Evolutionary conservation across 2,797 vertebrate species (phyloP).

Genomic region (Eurystomus glaucurus): DNA sequence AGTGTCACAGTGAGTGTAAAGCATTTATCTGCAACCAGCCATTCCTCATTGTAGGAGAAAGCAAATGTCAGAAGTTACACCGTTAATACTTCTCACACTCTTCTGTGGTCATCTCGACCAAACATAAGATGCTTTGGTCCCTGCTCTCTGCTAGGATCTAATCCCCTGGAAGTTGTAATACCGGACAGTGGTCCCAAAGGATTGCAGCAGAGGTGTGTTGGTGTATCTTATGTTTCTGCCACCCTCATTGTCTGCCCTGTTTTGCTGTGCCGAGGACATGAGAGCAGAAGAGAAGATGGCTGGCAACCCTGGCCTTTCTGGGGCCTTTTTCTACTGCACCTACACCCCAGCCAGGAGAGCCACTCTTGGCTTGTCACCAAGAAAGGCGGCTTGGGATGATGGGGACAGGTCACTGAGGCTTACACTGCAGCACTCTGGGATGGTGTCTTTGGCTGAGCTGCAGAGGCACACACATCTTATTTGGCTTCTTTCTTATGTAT

Average conservation of each 20-base stretch:
- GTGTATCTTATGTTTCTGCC: neutral
- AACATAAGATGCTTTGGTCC: neutral
- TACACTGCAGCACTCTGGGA: neutral
- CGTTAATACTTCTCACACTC: neutral
- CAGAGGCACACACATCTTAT: neutral
- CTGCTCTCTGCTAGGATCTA: neutral
- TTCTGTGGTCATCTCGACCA: neutral
- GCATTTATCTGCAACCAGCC: neutral
- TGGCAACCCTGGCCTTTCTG: neutral
- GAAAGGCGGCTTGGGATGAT: neutral
- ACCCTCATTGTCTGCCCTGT: neutral
- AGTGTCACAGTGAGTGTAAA: accelerated
- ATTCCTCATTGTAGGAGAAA: neutral
- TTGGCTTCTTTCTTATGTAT: neutral
- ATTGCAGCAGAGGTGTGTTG: neutral
- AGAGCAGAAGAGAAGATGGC: neutral
- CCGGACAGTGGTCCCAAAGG: neutral
- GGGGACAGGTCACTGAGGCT: neutral
- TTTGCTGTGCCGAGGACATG: neutral
- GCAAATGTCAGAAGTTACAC: accelerated
- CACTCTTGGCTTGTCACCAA: neutral
- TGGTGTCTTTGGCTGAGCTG: neutral
- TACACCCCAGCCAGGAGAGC: accelerated
- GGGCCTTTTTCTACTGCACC: neutral
- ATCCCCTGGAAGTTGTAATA: neutral